These are phyloP conservation scores for Nemoura dubitans DNA, from an alignment of 2,888 invertebrate species.

Conservation along the genomic window DNA sequence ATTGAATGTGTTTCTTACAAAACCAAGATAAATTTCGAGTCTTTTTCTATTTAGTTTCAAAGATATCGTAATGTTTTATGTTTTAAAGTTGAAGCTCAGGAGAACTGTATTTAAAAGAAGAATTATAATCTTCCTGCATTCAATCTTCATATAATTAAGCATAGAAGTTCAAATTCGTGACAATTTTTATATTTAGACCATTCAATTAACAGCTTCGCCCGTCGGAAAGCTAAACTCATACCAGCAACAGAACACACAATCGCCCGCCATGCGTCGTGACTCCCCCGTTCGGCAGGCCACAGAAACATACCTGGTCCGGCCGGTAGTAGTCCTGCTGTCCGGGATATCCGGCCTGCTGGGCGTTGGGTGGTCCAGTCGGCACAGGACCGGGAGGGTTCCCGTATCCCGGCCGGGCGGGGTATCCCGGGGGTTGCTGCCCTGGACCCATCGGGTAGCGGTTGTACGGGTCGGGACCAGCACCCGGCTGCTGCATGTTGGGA, in stretches of 20 bases:
- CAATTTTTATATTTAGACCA: too few relatives aligned
- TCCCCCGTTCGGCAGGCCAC: not conserved
- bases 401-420: constrained; percentile 54
- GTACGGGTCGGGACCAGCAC: constrained; percentile 57
- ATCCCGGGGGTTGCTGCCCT: constrained; percentile 54
- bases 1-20: too few relatives aligned
- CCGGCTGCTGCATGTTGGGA: constrained; percentile 46
- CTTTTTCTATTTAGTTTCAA: too few relatives aligned
- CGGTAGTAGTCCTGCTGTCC: constrained; percentile 63
- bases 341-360: constrained; percentile 54
- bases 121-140: too few relatives aligned
- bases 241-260: not conserved
- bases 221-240: too few relatives aligned
- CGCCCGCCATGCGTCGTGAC: not conserved
- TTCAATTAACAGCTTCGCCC: too few relatives aligned
- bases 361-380: constrained; percentile 70
- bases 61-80: too few relatives aligned
- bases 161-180: too few relatives aligned
- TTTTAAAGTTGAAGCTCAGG: too few relatives aligned
- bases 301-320: constrained; percentile 67
- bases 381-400: constrained; percentile 54
- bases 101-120: too few relatives aligned
- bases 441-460: constrained; percentile 57
- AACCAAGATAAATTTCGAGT: too few relatives aligned
- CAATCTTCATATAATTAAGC: too few relatives aligned